Evolutionary conservation across 2,888 invertebrate genomes (phyloP), one percentile per base, ranked within the genome.

Genomic region (Synergus umbraculus): DNA sequence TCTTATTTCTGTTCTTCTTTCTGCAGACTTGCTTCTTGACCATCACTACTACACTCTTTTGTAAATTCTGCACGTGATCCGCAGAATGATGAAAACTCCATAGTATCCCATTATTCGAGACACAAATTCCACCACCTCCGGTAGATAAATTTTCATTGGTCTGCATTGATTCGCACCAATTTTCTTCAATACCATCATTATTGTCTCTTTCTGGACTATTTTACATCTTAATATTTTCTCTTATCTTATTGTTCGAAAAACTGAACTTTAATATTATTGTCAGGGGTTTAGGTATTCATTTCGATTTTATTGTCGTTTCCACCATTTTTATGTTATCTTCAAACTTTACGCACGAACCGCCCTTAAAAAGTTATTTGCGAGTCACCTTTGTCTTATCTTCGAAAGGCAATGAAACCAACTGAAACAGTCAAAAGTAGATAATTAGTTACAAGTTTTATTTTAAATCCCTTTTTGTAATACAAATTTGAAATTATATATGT

Each of bases 11-110:
- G 63, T 69, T 66, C 60, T 58, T 65, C 73, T 7, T 65, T 76
- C 66, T 78, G 77, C 76, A 58, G 22, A 22, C 22, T 18, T 29
- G 60, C 22, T 22, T 79, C 77, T 81, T 77, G 78, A 65, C 49
- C 73, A 29, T 37, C 37, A 37, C 37, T 37, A 78, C 64, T 77
- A 73, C 73, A 81, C 81, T 77, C 78, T 80, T 80, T 64, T 67
- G 79, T 69, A 54, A 18, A 44, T 77, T 44, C 22, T 43, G 37
- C 9, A 54, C 69, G 10, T n/a, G 8, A 49, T 37, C 29, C 49
- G 9, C 13, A n/a, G 37, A 73, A n/a, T 3, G 9, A 54, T n/a
- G 54, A 73, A 46, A 10, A 73, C 73, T 73, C 73, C 49, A 41
- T 7, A 43, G 15, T 15, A 43, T 44, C 41, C 15, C 66, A 73